Percentiles rank a stretch among this genome's conserved stretches.
Evolutionary conservation across 2,797 vertebrate genomes (phyloP).

Genomic region (Siniperca obscura): DNA sequence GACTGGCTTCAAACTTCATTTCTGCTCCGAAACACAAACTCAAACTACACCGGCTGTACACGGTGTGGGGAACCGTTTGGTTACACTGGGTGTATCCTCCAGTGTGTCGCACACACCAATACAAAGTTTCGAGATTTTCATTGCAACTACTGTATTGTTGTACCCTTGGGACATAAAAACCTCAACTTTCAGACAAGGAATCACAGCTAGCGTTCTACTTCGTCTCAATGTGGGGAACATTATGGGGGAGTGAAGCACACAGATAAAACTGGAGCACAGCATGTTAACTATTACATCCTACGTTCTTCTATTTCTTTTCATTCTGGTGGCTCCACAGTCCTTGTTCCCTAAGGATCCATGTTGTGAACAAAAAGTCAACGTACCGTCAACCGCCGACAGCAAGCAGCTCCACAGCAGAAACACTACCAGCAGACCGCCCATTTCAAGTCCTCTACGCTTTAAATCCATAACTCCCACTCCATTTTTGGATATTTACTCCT

Average conservation of each 20-base stretch:
- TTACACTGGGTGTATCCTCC: background rate
- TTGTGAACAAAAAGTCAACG: conserved; percentile 73
- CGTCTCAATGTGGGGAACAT: background rate
- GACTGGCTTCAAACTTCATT: conserved; percentile 50
- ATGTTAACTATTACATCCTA: background rate
- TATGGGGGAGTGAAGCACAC: background rate
- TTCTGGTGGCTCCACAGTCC: background rate
- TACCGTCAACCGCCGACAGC: conserved; percentile 78
- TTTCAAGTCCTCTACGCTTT: conserved; percentile 72
- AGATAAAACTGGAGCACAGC: background rate
- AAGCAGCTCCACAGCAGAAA: conserved; percentile 78
- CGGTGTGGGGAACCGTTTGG: background rate
- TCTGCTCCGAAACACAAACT: background rate
- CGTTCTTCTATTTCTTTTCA: conserved; percentile 7
- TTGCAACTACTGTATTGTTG: conserved; percentile 7
- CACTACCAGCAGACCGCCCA: conserved; percentile 77
- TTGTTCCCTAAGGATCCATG: conserved; percentile 48
- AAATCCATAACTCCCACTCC: conserved; percentile 75
- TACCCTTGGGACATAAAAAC: conserved; percentile 54
- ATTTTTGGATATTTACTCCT: conserved; percentile 63
- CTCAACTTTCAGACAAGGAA: conserved; percentile 51
- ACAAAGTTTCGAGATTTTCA: conserved; percentile 35
- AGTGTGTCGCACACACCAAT: background rate
- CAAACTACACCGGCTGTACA: background rate
- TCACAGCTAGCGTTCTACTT: background rate